Evolutionary conservation across 1,140 invertebrate genomes (phyloP).

Genomic region (Leguminivora glycinivorella): DNA sequence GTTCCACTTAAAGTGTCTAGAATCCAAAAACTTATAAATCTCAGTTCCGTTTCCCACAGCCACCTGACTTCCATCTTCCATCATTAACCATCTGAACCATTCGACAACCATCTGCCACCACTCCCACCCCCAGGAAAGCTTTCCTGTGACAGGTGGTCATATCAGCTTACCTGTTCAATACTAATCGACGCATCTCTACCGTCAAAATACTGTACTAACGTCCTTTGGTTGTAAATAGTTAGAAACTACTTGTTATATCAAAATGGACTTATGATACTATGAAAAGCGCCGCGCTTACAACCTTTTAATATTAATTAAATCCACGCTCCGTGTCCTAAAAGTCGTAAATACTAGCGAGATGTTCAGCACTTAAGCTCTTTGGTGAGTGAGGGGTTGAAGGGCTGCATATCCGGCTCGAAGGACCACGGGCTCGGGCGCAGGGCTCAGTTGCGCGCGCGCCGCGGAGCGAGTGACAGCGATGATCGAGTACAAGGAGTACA

Average conservation of each 20-base stretch:
- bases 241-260: not conserved
- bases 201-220: not conserved
- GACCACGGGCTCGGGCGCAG: not conserved
- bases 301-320: not conserved
- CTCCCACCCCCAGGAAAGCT: not conserved
- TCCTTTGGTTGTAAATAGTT: not conserved
- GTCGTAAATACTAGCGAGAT: not conserved
- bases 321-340: not conserved
- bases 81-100: constrained; percentile 9
- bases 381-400: not conserved
- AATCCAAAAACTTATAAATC: not conserved
- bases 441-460: constrained; percentile 16
- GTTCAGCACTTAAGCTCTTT: not conserved
- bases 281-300: not conserved
- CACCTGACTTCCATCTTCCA: constrained; percentile 10
- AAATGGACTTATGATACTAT: not conserved
- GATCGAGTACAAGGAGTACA: not conserved
- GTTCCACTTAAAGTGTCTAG: not conserved
- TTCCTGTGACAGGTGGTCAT: constrained; percentile 12
- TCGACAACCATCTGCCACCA: not conserved
- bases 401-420: not conserved
- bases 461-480: constrained; percentile 2
- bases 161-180: not conserved
- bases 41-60: not conserved
- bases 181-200: not conserved